A percentile compares a stretch with the other conserved stretches of the same genome.
phyloP scores from a whole-genome alignment of 1,140 invertebrate genomes.

The Harlomillsia oculata region DNA sequence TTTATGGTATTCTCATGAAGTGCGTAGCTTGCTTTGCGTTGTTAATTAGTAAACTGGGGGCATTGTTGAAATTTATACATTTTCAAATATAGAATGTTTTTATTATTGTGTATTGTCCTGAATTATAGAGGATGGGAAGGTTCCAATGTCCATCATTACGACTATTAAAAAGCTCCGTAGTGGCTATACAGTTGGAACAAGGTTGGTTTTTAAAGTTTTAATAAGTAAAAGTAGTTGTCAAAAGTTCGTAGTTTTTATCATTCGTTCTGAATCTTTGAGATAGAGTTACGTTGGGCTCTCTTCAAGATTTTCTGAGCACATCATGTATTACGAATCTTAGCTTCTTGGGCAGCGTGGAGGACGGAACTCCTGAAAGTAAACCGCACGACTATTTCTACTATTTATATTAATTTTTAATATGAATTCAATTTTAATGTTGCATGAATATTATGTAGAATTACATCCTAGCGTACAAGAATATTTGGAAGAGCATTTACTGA shows the following conservation, averaged over 20 bases:
- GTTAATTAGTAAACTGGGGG: not conserved
- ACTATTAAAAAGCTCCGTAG: slow-evolving; percentile 98
- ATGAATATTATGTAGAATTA: slow-evolving; percentile 47
- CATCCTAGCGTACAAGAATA: slow-evolving; percentile 76
- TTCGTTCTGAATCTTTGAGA: slow-evolving; percentile 28
- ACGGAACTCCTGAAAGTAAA: slow-evolving; percentile 72
- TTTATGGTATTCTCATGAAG: not conserved
- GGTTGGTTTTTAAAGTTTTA: slow-evolving; percentile 39
- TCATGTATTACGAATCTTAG: slow-evolving; percentile 92
- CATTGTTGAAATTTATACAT: not conserved
- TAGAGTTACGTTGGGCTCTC: slow-evolving; percentile 78
- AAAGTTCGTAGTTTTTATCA: not conserved
- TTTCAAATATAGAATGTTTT: slow-evolving; percentile 1
- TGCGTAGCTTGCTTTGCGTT: not conserved
- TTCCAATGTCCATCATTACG: slow-evolving; percentile 86
- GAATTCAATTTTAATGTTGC: not conserved
- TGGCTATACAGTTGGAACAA: slow-evolving; percentile 94
- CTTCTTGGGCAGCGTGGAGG: slow-evolving; percentile 83
- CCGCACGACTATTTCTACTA: not conserved
- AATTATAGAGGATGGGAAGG: slow-evolving; percentile 76
- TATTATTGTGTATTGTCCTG: slow-evolving; percentile 10
- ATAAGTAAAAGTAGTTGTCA: not conserved
- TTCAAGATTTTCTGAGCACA: slow-evolving; percentile 87
- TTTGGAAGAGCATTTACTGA: slow-evolving; percentile 73
- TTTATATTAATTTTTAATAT: slow-evolving; percentile 1